A percentile compares a stretch with the other conserved stretches of the same genome.
phyloP scores from a whole-genome alignment of 2,888 invertebrate species.

The Epinotia brunnichana region DNA sequence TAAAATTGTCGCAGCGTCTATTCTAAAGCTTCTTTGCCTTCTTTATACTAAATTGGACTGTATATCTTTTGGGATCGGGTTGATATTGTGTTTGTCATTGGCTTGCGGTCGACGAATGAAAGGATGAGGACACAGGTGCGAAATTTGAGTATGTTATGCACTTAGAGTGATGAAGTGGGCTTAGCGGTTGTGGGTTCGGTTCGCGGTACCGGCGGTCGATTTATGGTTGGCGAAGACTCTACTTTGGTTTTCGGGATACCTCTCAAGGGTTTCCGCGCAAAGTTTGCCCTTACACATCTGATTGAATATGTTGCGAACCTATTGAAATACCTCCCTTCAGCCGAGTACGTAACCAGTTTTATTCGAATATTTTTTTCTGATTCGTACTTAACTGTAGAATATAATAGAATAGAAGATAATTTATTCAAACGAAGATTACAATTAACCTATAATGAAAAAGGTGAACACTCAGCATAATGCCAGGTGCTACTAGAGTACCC shows the following conservation, averaged over 20 bases:
- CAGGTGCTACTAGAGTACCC: too few species aligned
- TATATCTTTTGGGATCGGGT: slow-evolving; percentile 7
- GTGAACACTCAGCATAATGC: too few species aligned
- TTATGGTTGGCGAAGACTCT: slow-evolving; percentile 5
- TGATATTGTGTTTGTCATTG: slow-evolving; percentile 8
- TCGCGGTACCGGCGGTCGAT: slow-evolving; percentile 18
- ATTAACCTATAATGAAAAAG: too few species aligned
- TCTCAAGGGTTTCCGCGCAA: background rate
- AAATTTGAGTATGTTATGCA: slow-evolving; percentile 33
- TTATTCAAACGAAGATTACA: too few species aligned
- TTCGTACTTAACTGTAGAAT: too few species aligned
- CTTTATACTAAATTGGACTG: background rate
- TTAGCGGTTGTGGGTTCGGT: slow-evolving; percentile 24
- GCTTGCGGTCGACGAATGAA: slow-evolving; percentile 11
- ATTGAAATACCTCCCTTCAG: too few species aligned
- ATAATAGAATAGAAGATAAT: too few species aligned
- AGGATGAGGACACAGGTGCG: slow-evolving; percentile 23
- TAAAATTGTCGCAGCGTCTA: background rate
- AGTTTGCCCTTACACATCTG: background rate
- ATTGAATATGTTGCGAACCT: too few species aligned
- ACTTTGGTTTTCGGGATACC: background rate
- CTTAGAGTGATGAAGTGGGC: slow-evolving; percentile 36
- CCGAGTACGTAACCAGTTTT: too few species aligned
- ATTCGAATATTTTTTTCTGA: too few species aligned
- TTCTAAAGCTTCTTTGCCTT: background rate